phyloP scores from a whole-genome alignment of 2,113 vertebrate species.

The Phrynosoma platyrhinos region DNA sequence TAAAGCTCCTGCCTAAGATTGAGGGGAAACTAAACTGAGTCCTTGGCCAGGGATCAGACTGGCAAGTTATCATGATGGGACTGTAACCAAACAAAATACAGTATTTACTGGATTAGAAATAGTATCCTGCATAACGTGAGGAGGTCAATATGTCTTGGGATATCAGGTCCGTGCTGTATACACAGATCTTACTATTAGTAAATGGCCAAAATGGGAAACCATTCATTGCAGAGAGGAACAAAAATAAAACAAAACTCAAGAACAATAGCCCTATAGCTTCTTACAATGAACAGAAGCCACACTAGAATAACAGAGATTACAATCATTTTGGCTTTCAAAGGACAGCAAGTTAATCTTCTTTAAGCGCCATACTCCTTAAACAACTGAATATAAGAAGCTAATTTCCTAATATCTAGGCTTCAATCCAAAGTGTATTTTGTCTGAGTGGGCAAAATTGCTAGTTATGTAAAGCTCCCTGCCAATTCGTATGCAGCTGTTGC shows the following conservation, averaged over 20 bases:
- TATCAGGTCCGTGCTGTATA: background rate
- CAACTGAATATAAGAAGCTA: background rate
- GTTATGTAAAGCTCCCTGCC: background rate
- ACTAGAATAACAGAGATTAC: background rate
- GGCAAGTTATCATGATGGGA: slow-evolving; percentile 31
- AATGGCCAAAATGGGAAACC: background rate
- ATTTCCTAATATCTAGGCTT: background rate
- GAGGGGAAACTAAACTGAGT: background rate
- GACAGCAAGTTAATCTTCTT: background rate
- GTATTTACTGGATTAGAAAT: slow-evolving; percentile 28
- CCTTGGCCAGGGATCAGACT: slow-evolving; percentile 15
- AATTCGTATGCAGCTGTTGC: background rate
- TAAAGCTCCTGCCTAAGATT: slow-evolving; percentile 22
- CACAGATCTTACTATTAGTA: background rate
- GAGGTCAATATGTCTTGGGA: background rate
- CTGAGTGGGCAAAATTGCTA: background rate
- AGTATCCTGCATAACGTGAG: slow-evolving; percentile 15
- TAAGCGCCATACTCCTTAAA: background rate
- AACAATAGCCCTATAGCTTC: background rate
- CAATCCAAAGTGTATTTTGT: background rate
- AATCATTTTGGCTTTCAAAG: background rate
- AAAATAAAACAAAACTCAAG: background rate
- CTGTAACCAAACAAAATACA: slow-evolving; percentile 24
- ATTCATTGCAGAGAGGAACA: background rate
- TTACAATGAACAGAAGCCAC: slow-evolving; percentile 5